Percentiles rank a stretch among this genome's conserved stretches.
Conservation (phyloP, 2,797 vertebrate genomes). For the Vespertilio murinus region DNA sequence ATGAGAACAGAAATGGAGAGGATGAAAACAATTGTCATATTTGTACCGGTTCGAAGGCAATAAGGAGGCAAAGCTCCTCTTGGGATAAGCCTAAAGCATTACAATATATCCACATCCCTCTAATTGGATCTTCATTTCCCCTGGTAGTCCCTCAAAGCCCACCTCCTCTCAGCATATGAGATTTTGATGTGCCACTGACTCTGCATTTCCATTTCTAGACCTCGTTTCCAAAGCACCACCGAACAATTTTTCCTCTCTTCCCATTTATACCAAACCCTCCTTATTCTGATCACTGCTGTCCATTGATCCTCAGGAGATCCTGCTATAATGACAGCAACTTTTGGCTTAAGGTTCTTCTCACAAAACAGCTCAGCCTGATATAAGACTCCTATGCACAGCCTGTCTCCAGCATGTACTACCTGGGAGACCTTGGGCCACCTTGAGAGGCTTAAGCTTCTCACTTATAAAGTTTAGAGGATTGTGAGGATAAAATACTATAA, state of each 20-base stretch:
- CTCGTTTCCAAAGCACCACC: neutral
- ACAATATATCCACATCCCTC: neutral
- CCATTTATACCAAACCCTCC: neutral
- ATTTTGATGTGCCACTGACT: fast-evolving
- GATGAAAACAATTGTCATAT: neutral
- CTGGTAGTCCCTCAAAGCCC: neutral
- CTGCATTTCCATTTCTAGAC: neutral
- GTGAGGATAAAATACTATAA: neutral
- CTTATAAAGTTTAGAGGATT: neutral
- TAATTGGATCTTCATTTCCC: neutral
- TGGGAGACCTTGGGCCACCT: neutral
- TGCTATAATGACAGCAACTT: neutral
- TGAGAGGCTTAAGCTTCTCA: neutral
- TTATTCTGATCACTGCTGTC: neutral
- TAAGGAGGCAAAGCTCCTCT: neutral
- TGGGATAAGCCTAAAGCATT: neutral
- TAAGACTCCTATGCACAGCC: neutral
- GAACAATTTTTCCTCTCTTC: neutral
- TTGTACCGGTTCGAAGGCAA: neutral
- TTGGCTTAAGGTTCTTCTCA: neutral
- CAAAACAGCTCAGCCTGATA: neutral
- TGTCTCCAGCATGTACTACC: neutral
- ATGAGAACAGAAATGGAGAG: neutral
- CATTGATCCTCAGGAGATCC: neutral
- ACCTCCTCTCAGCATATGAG: neutral